Base-by-base conservation (phyloP, 2,888 invertebrate species). In the Meganola albula region DNA sequence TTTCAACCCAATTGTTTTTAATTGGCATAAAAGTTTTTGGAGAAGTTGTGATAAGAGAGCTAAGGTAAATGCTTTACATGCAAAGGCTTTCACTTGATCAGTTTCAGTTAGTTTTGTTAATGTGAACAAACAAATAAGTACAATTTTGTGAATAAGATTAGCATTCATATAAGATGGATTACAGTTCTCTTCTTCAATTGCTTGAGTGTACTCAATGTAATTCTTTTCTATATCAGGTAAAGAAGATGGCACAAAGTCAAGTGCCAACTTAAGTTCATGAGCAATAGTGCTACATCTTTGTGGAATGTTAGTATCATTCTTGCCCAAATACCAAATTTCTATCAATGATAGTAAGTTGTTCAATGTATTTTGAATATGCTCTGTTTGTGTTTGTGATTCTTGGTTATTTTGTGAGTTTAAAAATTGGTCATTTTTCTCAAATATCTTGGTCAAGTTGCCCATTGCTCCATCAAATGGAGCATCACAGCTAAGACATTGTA, bases 401-500 rank as follows among this genome's bases (percentile, higher is more conserved):
- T 71, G 74, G 61, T 63, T 82, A 56, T 87, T 86, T 12, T 87
- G 63, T 25, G 74, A 48, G 34, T 90, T 90, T 53, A 89, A 76
- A 62, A 87, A 89, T 53, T 90, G 89, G 1, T 87, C 84, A 66
- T 92, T 92, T 60, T 91, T 89, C 46, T 90, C 90, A 70, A 92
- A 91, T 42, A 92, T 82, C 60, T 93, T 90, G 32, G 89, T 89
- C 26, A 98, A 83, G 77, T 98, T 98, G 24, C 93, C 94, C 59
- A 93, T 91, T 10, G 97, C 96, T 23, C 97, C 94, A 58, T 96
- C 96, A 86, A 98, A 98, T 20, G 93, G 90, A 55, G 92, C 88
- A 40, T 89, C 84, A 69, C 95, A 93, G 42, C 88, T 88, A 41
- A 91, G 85, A 68, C 97, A 96, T 74, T 96, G 90, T 53, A 97